These are phyloP conservation scores for Xyrauchen texanus DNA, from an alignment of 2,113 vertebrate genomes.

Conservation along the genomic window DNA sequence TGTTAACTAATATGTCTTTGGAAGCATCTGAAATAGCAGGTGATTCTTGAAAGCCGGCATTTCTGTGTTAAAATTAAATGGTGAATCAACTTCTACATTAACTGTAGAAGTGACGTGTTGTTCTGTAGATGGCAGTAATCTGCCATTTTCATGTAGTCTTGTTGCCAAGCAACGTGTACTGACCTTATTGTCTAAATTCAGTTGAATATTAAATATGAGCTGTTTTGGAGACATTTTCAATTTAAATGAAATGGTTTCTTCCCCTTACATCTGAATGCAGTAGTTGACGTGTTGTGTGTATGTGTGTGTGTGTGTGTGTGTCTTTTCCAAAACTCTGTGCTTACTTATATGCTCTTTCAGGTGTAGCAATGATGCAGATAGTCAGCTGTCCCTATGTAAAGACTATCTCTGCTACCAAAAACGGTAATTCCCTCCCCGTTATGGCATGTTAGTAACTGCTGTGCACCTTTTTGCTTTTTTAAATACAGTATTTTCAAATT, in stretches of 20 bases:
- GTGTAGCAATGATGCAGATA: conserved; percentile 99
- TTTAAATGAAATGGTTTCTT: background rate
- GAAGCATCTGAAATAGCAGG: background rate
- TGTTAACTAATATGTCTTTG: background rate
- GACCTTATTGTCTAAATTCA: background rate
- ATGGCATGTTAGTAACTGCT: conserved; percentile 79
- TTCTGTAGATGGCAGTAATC: conserved; percentile 40
- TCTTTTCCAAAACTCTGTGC: conserved; percentile 62
- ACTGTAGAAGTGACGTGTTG: conserved; percentile 3
- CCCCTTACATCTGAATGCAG: conserved; percentile 26
- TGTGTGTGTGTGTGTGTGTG: conserved; percentile 21
- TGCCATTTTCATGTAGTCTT: conserved; percentile 1
- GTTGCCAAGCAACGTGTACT: conserved; percentile 5
- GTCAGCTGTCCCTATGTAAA: conserved; percentile 99
- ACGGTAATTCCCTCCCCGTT: conserved; percentile 96
- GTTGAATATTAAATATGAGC: background rate
- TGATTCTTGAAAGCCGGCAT: background rate
- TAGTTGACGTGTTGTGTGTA: conserved; percentile 41
- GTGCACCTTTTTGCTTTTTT: conserved; percentile 58
- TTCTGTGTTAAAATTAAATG: background rate
- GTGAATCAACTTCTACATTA: background rate
- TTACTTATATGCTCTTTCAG: conserved; percentile 98
- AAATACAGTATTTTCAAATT: conserved; percentile 22
- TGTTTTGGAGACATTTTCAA: conserved; percentile 3
- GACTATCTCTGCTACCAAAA: conserved; percentile 98